Evolutionary conservation across 2,888 invertebrate genomes (phyloP), one percentile per base, ranked within the genome.

Genomic region (Cosmia trapezina): DNA sequence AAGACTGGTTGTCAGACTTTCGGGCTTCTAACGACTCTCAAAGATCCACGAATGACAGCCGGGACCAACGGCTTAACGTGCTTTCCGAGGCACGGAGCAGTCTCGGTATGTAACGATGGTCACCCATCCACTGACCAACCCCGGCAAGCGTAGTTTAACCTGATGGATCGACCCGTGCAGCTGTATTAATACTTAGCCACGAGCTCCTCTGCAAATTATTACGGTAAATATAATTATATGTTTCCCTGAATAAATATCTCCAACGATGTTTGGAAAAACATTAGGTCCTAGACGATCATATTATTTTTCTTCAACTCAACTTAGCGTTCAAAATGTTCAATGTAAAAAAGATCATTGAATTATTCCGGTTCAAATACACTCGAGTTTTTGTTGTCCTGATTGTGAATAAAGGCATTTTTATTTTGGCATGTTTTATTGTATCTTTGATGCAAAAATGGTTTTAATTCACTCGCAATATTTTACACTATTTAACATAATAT

Each of bases 341-440:
- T 8, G 37, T 53, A 51, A 53, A 74, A 47, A 60, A 74, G 22
- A 37, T 45, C 37, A 74, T 45, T 45, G 37, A 51, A 53, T 61
- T 61, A 53, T 53, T 72, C 45, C 74, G 51, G 74, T 61, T 74
- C 51, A 61, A 61, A 72, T 47, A 37, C 33, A 28, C 45, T 45
- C 22, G 45, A 72, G 51, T 45, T 37, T 72, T 37, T 72, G 17
- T 49, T 28, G n/a, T 19, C 12, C 33, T 12, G 43, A 43, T 51
- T 19, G 43, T 22, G 43, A n/a, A 33, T 49, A 43, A 0, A 59
- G 41, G 6, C 37, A 28, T 70, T 17, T 17, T n/a, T 45, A 56
- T 57, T 49, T n/a, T n/a, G 3, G 7, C 59, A 49, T 47, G 47
- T 41, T 49, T 41, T 19, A 49, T 33, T 43, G 49, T 41, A 41